Conservation (phyloP, 1,140 invertebrate genomes). For the Campodea augens region DNA sequence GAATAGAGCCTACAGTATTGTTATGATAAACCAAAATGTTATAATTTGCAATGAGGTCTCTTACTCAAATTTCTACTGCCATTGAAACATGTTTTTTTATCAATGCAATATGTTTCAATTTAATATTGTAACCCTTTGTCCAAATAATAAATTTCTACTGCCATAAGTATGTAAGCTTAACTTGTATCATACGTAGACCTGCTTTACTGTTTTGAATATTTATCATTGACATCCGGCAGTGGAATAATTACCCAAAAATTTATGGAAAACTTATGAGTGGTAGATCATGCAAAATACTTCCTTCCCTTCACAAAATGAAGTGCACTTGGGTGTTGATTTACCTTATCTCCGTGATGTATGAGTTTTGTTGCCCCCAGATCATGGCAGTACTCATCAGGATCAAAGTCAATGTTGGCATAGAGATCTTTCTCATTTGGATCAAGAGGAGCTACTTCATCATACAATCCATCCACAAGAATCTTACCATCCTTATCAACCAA, state of each 20-base stretch:
- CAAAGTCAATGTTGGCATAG: constrained; percentile 81
- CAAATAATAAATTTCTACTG: too few relatives aligned
- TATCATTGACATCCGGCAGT: too few relatives aligned
- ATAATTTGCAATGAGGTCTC: too few relatives aligned
- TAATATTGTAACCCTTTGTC: too few relatives aligned
- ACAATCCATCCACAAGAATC: constrained; percentile 60
- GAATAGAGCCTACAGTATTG: too few relatives aligned
- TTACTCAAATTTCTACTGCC: too few relatives aligned
- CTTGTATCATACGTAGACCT: too few relatives aligned
- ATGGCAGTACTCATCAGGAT: constrained; percentile 51
- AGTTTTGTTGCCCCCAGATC: constrained; percentile 51
- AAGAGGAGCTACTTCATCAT: constrained; percentile 53
- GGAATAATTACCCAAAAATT: constrained; percentile 1
- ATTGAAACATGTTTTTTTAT: too few relatives aligned
- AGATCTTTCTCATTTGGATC: constrained; percentile 51
- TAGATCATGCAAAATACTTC: not conserved
- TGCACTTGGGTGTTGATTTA: constrained; percentile 16
- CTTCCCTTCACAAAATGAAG: not conserved
- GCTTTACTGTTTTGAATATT: constrained; percentile 9
- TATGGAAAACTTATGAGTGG: not conserved
- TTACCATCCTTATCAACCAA: constrained; percentile 65
- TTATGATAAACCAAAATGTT: too few relatives aligned
- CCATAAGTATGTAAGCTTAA: too few relatives aligned
- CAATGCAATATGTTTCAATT: too few relatives aligned
- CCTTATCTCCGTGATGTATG: constrained; percentile 55